phyloP scores from a whole-genome alignment of 2,113 vertebrate genomes.

The Canis aureus region DNA sequence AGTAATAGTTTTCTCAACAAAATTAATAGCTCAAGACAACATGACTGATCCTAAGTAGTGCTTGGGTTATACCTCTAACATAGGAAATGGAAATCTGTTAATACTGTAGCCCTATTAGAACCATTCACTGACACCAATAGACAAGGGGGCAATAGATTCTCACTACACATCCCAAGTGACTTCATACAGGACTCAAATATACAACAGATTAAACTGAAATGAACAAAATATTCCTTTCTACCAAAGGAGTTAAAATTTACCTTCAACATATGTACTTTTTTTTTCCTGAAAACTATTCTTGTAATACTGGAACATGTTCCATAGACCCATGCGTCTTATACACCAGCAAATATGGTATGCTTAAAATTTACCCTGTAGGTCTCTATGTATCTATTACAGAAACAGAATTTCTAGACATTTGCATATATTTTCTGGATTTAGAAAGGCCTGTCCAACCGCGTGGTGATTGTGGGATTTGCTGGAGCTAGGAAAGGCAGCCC shows the following conservation, averaged over 20 bases:
- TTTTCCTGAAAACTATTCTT: neutral
- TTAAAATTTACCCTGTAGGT: neutral
- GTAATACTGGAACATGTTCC: neutral
- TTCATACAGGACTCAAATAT: neutral
- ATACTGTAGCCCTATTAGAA: neutral
- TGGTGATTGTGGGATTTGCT: neutral
- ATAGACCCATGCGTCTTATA: accelerated
- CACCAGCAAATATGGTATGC: neutral
- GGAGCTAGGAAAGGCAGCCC: neutral
- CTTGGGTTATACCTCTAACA: neutral
- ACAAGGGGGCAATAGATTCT: neutral
- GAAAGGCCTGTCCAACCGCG: neutral
- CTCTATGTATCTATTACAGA: neutral
- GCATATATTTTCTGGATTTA: neutral
- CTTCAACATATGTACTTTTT: neutral
- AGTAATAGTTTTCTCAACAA: neutral
- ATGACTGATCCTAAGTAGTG: neutral
- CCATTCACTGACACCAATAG: neutral
- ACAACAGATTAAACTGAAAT: neutral
- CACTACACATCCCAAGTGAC: neutral
- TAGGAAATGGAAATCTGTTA: neutral
- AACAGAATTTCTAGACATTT: neutral
- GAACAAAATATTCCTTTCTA: neutral
- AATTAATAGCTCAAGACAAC: neutral
- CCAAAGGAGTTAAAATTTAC: neutral